These are phyloP conservation scores for Helicoverpa assulta DNA, from an alignment of 2,888 invertebrate species.

Conservation along the genomic window DNA sequence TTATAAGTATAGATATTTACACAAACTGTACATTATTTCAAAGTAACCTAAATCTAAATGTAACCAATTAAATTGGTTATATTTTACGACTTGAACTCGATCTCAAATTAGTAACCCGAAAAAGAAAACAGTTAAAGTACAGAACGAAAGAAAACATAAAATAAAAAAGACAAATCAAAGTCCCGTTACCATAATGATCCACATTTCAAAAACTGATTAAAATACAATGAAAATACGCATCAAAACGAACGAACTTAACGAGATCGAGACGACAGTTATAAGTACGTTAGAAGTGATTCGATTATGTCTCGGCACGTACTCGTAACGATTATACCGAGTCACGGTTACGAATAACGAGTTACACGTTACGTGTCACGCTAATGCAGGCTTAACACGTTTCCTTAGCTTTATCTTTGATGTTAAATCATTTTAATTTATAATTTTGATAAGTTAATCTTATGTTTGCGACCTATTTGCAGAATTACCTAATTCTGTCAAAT, in stretches of 20 bases:
- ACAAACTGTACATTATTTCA: too few species aligned
- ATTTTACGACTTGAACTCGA: background rate
- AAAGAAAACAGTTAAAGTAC: too few species aligned
- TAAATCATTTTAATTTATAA: constrained; percentile 47
- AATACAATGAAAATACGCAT: constrained; percentile 27
- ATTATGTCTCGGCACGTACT: constrained; percentile 49
- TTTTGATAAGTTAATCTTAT: constrained; percentile 29
- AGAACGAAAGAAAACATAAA: background rate
- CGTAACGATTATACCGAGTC: constrained; percentile 48
- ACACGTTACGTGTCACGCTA: constrained; percentile 44
- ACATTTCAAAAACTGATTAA: constrained; percentile 17
- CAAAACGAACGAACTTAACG: constrained; percentile 26
- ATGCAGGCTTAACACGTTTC: constrained; percentile 52
- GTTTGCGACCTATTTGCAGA: constrained; percentile 29
- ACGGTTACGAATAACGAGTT: constrained; percentile 30
- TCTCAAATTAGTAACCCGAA: background rate
- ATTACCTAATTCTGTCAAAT: constrained; percentile 25
- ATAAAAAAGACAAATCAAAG: background rate
- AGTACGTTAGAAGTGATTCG: constrained; percentile 50
- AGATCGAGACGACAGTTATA: constrained; percentile 15
- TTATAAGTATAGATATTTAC: too few species aligned
- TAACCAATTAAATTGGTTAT: too few species aligned
- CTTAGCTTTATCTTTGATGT: constrained; percentile 37
- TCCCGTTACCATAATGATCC: background rate
- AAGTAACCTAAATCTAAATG: too few species aligned